Evolutionary conservation across 2,888 invertebrate species (phyloP).

Genomic region (Acrobasis consociella): DNA sequence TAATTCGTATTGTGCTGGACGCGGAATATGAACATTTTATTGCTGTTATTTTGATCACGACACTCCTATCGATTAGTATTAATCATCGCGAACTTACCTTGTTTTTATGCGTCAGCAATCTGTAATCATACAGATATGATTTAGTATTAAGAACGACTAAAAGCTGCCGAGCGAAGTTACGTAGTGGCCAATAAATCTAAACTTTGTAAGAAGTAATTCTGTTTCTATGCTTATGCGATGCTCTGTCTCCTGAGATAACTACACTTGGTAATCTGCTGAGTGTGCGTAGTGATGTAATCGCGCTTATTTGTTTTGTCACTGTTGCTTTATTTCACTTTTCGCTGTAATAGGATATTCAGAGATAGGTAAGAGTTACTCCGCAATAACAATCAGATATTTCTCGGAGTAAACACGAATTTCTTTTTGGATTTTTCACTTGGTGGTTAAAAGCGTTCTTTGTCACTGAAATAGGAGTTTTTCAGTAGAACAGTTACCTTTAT

Average conservation of each 20-base stretch:
- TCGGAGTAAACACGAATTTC: constrained; percentile 57
- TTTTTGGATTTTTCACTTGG: constrained; percentile 65
- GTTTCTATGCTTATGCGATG: constrained; percentile 69
- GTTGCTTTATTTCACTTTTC: constrained; percentile 48
- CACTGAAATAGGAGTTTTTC: constrained; percentile 75
- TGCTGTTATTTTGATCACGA: constrained; percentile 22
- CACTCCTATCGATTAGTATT: constrained; percentile 20
- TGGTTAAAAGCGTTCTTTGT: constrained; percentile 69
- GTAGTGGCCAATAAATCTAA: constrained; percentile 77
- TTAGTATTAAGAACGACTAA: constrained; percentile 73
- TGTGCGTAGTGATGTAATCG: constrained; percentile 60
- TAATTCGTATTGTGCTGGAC: constrained; percentile 55
- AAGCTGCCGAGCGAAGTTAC: constrained; percentile 67
- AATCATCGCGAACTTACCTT: constrained; percentile 41
- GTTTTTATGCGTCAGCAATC: constrained; percentile 60
- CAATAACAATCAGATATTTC: constrained; percentile 50
- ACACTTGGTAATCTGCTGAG: constrained; percentile 66
- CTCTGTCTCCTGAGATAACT: constrained; percentile 67
- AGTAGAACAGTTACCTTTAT: constrained; percentile 77
- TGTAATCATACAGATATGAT: constrained; percentile 70
- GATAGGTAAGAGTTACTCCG: constrained; percentile 50
- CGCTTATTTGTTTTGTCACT: constrained; percentile 57
- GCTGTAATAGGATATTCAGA: constrained; percentile 52
- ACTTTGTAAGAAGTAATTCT: constrained; percentile 76
- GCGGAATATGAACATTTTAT: constrained; percentile 34